These are phyloP conservation scores for Lonchura striata DNA, from an alignment of 2,113 vertebrate genomes.

Conservation along the genomic window DNA sequence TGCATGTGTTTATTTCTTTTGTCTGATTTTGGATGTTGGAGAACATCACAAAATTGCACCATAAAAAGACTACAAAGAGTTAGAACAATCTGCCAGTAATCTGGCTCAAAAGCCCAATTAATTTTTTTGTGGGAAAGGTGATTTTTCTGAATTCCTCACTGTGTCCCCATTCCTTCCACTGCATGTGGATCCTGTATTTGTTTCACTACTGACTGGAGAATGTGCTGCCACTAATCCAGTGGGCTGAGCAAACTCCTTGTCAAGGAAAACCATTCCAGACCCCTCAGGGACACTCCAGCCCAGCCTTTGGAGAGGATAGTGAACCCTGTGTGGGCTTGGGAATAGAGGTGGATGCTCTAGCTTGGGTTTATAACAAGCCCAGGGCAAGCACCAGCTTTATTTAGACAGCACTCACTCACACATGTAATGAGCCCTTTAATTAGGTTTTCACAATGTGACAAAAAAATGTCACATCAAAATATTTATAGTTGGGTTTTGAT, in stretches of 20 bases:
- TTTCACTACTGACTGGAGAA: neutral
- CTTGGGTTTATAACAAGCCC: neutral
- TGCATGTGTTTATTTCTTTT: neutral
- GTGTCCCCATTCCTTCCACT: neutral
- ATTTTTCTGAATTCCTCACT: neutral
- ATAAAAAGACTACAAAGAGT: neutral
- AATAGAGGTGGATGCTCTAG: neutral
- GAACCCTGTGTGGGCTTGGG: neutral
- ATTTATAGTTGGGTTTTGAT: constrained; percentile 48
- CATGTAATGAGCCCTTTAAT: constrained; percentile 1
- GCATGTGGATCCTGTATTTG: fast-evolving
- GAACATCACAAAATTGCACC: neutral
- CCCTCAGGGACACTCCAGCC: neutral
- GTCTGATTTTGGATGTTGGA: neutral
- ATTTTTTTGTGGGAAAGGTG: neutral
- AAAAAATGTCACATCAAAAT: neutral
- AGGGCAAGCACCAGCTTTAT: neutral
- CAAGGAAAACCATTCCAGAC: neutral
- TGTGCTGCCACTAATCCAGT: neutral
- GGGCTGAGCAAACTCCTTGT: neutral
- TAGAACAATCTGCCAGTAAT: neutral
- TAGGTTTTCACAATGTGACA: neutral
- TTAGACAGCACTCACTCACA: neutral
- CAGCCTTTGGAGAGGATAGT: neutral
- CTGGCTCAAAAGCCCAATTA: neutral